Percentiles rank a stretch among this genome's conserved stretches.
phyloP scores from a whole-genome alignment of 1,140 invertebrate species.

The Oreohelix idahoensis region DNA sequence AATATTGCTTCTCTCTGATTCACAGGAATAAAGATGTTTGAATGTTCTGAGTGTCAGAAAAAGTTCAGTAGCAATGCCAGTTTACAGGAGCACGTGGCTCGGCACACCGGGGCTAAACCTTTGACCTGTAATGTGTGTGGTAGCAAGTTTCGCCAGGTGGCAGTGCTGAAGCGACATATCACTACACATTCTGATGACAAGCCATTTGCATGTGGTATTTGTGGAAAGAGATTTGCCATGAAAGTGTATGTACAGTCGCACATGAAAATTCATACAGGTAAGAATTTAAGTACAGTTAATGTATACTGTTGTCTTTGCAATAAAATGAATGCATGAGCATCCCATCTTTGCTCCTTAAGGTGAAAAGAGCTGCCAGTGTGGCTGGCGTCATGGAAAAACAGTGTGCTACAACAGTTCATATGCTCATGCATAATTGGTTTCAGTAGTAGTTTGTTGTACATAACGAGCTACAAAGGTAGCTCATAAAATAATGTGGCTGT shows the following conservation, averaged over 20 bases:
- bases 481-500: no score
- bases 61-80: constrained; percentile 67
- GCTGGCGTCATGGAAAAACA: no score
- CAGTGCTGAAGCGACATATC: constrained; percentile 63
- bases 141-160: constrained; percentile 65
- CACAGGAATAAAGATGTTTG: constrained; percentile 69
- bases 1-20: background rate
- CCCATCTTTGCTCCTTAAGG: no score
- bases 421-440: no score
- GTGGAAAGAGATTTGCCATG: constrained; percentile 63
- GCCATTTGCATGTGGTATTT: constrained; percentile 61
- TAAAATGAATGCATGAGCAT: no score
- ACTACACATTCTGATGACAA: constrained; percentile 62
- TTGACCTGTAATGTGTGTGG: constrained; percentile 62
- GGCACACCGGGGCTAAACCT: constrained; percentile 61
- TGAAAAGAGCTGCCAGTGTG: no score
- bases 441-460: no score
- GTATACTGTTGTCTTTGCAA: no score
- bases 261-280: constrained; percentile 69
- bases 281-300: background rate
- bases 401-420: no score
- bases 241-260: constrained; percentile 68
- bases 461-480: no score
- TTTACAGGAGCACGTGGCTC: constrained; percentile 65
- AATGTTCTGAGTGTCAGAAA: constrained; percentile 64